Conservation (phyloP, 1,140 invertebrate species). For the Drosophila setifemur region DNA sequence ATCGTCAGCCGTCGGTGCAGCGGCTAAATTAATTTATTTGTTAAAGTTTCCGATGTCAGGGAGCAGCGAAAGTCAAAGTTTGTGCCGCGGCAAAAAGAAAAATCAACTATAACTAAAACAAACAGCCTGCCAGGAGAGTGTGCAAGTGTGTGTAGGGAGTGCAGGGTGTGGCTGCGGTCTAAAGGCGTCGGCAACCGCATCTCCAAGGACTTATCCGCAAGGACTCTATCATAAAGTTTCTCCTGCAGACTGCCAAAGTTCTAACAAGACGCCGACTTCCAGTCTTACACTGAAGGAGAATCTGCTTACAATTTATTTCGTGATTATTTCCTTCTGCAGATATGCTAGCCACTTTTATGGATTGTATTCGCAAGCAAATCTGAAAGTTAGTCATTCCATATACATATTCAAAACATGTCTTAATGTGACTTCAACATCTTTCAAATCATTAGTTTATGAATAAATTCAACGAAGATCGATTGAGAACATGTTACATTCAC, state of each 20-base stretch:
- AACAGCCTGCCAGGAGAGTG: constrained; percentile 23
- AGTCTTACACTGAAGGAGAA: too few relatives aligned
- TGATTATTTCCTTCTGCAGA: too few relatives aligned
- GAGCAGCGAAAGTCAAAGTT: constrained; percentile 64
- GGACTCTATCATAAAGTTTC: constrained; percentile 57
- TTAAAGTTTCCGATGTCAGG: constrained; percentile 65
- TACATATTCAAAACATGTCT: too few relatives aligned
- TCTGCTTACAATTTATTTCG: too few relatives aligned
- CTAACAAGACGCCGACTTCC: not conserved
- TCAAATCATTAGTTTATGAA: too few relatives aligned
- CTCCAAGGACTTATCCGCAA: constrained; percentile 47
- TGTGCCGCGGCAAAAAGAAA: constrained; percentile 26
- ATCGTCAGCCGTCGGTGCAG: constrained; percentile 13
- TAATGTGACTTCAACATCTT: not conserved
- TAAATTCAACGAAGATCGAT: too few relatives aligned
- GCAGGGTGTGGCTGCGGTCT: constrained; percentile 20
- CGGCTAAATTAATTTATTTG: constrained; percentile 78
- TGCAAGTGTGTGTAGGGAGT: not conserved
- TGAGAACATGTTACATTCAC: too few relatives aligned
- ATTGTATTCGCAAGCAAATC: too few relatives aligned
- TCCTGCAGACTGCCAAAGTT: constrained; percentile 11
- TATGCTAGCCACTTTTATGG: too few relatives aligned
- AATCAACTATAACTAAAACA: constrained; percentile 45
- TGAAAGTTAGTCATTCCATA: too few relatives aligned
- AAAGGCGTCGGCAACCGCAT: constrained; percentile 29